Conservation (phyloP, 1,140 invertebrate genomes). For the Colletes latitarsis region DNA sequence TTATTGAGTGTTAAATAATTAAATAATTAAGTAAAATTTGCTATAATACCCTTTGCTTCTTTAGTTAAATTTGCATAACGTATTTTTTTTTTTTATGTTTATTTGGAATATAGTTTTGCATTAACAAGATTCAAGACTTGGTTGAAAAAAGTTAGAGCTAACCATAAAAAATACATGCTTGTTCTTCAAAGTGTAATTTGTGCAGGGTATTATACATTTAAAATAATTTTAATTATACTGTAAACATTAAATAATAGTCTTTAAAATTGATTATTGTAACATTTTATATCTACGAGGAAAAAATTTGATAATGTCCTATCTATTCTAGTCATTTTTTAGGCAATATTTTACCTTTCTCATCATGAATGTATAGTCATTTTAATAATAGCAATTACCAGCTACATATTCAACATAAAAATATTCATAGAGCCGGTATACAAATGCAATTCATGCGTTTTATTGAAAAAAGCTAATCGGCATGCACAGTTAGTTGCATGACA, state of each 20-base stretch:
- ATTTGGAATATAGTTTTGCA: conserved; percentile 2
- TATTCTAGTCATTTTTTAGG: conserved; percentile 75
- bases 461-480: conserved; percentile 53
- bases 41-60: conserved; percentile 56
- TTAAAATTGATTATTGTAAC: conserved; percentile 72
- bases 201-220: conserved; percentile 56
- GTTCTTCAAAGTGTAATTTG: conserved; percentile 35
- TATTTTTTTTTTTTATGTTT: not conserved
- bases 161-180: conserved; percentile 28
- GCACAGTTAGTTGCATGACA: conserved; percentile 31
- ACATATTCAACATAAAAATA: conserved; percentile 65
- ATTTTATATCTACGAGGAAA: conserved; percentile 71
- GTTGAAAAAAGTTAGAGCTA: not conserved
- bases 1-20: conserved; percentile 49
- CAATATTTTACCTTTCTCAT: conserved; percentile 67
- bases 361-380: conserved; percentile 70
- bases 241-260: conserved; percentile 67
- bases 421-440: conserved; percentile 57
- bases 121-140: conserved; percentile 15
- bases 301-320: conserved; percentile 80
- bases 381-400: conserved; percentile 70
- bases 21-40: conserved; percentile 61
- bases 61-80: conserved; percentile 19
- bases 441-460: conserved; percentile 40
- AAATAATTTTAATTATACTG: conserved; percentile 53